Percentiles rank a stretch among this genome's conserved stretches.
phyloP scores from a whole-genome alignment of 2,888 invertebrate genomes.

The Ryuthela nishihirai region DNA sequence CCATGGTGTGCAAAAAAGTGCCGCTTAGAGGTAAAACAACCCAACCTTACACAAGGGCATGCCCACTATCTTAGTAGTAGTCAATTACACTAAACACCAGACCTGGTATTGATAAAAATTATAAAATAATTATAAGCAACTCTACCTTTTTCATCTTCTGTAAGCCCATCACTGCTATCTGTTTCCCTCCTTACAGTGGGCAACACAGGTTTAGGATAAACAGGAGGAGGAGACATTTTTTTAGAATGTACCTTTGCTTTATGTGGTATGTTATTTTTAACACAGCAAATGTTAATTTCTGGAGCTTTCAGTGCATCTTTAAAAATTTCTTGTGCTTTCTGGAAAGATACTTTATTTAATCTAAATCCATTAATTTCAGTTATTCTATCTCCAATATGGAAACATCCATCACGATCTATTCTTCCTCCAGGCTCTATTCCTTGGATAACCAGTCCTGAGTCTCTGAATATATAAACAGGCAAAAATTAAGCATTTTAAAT shows the following conservation, averaged over 20 bases:
- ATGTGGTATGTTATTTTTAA: conserved; percentile 3
- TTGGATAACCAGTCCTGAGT: conserved; percentile 74
- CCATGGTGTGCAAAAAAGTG: too few relatives aligned
- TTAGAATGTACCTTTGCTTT: not conserved
- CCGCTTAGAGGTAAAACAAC: too few relatives aligned
- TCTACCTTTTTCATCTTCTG: conserved; percentile 44
- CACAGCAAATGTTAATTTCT: conserved; percentile 61
- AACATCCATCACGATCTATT: conserved; percentile 69
- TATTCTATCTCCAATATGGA: conserved; percentile 70
- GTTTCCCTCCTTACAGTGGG: conserved; percentile 2
- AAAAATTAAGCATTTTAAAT: too few relatives aligned
- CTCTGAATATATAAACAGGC: conserved; percentile 53
- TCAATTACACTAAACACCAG: too few relatives aligned
- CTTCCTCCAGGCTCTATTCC: conserved; percentile 76
- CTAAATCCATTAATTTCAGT: conserved; percentile 78
- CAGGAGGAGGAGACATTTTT: conserved; percentile 7
- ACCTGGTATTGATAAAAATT: too few relatives aligned
- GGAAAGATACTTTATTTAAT: conserved; percentile 65
- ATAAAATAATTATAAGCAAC: not conserved
- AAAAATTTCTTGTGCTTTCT: conserved; percentile 73
- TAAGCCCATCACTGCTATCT: conserved; percentile 4
- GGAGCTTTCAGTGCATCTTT: conserved; percentile 63
- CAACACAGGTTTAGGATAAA: conserved; percentile 13
- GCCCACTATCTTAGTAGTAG: too few relatives aligned
- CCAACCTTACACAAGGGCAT: too few relatives aligned